Base-by-base conservation (phyloP, 2,113 vertebrate species). In the Mirza zaza region DNA sequence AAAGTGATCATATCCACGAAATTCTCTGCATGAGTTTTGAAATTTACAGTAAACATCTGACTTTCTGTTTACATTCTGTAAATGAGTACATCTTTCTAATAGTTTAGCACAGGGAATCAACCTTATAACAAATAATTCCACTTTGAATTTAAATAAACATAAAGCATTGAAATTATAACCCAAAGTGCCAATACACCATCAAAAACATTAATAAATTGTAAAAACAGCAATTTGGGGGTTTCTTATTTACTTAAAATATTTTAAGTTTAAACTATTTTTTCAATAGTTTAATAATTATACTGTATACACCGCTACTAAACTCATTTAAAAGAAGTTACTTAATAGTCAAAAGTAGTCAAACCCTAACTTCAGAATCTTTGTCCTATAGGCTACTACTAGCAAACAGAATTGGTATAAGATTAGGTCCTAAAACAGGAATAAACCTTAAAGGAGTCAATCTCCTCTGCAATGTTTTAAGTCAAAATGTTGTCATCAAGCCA, bases 321-420 rank as follows among this genome's bases (percentile, higher is more conserved):
- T 93, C 87, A 88, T 10, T 57, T 61, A 68, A 82, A 79, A 71
- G 67, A 91, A 68, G 48, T 95, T 68, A 91, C 20, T 95, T 59
- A 94, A 45, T 1, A 67, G 4, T 73, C 32, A 93, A 90, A 81
- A 86, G 25, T 65, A 77, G 36, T 73, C n/a, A 94, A 90, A 90
- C 0, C 5, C 29, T 70, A 70, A 94, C 25, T 79, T 96, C 17
- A 93, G 92, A 96, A 84, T 45, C 29, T 84, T 82, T 86, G 59
- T 77, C 13, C 42, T 65, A 15, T 71, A 45, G 57, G 23, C 36
- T 87, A 84, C 50, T 52, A 52, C 34, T 88, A 88, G 10, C 29
- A 86, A 94, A 76, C 0, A 85, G 59, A 94, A 71, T 0, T 92
- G 32, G 21, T 67, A 5, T 52, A 52, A 70, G 39, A 92, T 50